Evolutionary conservation across 2,797 vertebrate species (phyloP), one percentile per base, ranked within the genome.

Genomic region (Sylvia borin): DNA sequence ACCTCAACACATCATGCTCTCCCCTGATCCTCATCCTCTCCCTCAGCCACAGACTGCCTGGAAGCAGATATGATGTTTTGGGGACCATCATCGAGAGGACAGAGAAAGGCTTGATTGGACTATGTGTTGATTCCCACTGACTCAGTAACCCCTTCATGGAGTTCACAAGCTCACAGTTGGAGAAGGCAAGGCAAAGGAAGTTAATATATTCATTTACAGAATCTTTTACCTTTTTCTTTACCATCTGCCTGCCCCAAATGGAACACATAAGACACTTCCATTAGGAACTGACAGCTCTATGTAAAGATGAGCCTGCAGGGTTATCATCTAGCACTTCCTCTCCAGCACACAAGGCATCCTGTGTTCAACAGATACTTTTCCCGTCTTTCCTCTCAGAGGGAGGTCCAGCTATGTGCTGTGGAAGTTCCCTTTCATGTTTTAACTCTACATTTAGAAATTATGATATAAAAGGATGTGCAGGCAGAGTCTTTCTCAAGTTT

Each of bases 51-150:
- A 85, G 20, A 29, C 29, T 62, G 55, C 16, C 54, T 77, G 57
- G 58, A 84, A 71, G 16, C 15, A 71, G 40, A 29, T 27, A 18
- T 0, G 8, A 19, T 68, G 24, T 53, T 76, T 53, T 62, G 42
- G n/a, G 61, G 79, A 31, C 19, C n/a, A 55, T 17, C 27, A 87
- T 7, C 10, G 19, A 20, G 24, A 13, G 0, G 0, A n/a, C 0
- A 54, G 13, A 85, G 34, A 26, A 43, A 34, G 29, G 11, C 17
- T 5, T 76, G n/a, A 38, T 24, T 24, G 19, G 32, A 51, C 40
- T 54, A 13, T 1, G 5, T 61, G 14, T 51, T 66, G 78, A 61
- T 51, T 79, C 40, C 27, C 34, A 38, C 6, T 43, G n/a, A 50
- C 40, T 62, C 60, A 36, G 43, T 61, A 70, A 96, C 31, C 13